Evolutionary conservation across 2,888 invertebrate species (phyloP), one percentile per base, ranked within the genome.

Genomic region (Malachius bipustulatus): DNA sequence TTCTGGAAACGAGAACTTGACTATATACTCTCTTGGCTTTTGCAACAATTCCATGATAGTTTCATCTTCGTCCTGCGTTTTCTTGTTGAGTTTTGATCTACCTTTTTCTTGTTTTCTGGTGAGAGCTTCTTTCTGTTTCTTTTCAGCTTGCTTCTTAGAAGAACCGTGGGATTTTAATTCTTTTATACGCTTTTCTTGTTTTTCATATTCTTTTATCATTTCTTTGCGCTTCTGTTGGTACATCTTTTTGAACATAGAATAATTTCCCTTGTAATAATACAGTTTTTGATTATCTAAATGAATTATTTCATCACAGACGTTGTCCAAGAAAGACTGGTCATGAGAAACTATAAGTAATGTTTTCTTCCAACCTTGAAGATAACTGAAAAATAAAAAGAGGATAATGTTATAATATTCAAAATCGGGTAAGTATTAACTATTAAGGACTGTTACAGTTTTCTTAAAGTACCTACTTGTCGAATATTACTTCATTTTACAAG

Each of bases 261-360:
- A 94, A 63, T 96, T 96, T 42, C 98, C 98, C 64, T 91, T 89
- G 62, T 99, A 99, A 60, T 98, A 97, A 57, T 78, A 82, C 34
- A 98, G 65, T 59, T 96, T 96, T 53, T 88, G 85, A 48, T 80
- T 81, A 60, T 99, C 96, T 47, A 99, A 68, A 59, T 99, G 98
- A 42, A 99, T 87, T 45, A 99, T 87, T 67, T 99, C 98, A 37
- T 97, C 96, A 63, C 98, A 99, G 3, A 99, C 96, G 56, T 97
- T 98, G 62, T 99, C 97, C 51, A 99, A 77, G 69, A 99, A 99
- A 46, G 93, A 93, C 67, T 98, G 98, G 72, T 99, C 98, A 77
- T 99, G 98, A 52, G 97, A 98, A 8, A 99, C 98, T 39, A 99
- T 85, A 16, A 99, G 66, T 2, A 99, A 66, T 0, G 98, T 99